A percentile compares a stretch with the other conserved stretches of the same genome.
phyloP scores from a whole-genome alignment of 2,797 vertebrate genomes.

The Amniataba percoides region DNA sequence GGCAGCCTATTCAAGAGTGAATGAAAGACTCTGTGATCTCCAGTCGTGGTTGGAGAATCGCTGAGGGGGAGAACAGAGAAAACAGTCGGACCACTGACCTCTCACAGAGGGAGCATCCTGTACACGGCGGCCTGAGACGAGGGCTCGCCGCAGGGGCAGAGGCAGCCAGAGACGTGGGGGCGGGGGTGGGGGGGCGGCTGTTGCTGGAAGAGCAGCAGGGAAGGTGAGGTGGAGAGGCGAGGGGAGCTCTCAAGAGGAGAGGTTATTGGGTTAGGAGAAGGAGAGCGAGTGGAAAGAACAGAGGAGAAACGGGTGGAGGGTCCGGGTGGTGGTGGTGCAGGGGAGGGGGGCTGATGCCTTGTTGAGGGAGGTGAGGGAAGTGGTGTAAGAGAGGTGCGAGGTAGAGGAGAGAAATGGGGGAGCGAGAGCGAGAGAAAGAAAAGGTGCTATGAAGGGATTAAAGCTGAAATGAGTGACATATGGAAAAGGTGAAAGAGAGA shows the following conservation, averaged over 20 bases:
- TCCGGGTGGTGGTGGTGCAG: neutral
- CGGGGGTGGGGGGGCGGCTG: neutral
- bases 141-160: slow-evolving; percentile 51
- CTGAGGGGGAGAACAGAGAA: slow-evolving; percentile 59
- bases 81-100: slow-evolving; percentile 71
- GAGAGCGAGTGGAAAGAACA: slow-evolving; percentile 43
- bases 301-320: neutral
- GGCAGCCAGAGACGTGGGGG: slow-evolving; percentile 28
- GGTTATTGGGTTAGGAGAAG: slow-evolving; percentile 66
- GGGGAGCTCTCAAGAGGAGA: slow-evolving; percentile 46
- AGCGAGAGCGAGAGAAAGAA: slow-evolving; percentile 52
- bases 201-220: slow-evolving; percentile 53
- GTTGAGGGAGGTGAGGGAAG: slow-evolving; percentile 55
- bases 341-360: slow-evolving; percentile 29
- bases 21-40: slow-evolving; percentile 61
- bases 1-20: slow-evolving; percentile 33
- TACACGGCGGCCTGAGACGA: slow-evolving; percentile 48
- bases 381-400: slow-evolving; percentile 67
- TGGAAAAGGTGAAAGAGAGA: slow-evolving; percentile 54
- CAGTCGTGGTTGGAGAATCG: slow-evolving; percentile 44
- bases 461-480: slow-evolving; percentile 66
- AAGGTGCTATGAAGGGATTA: slow-evolving; percentile 68
- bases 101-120: slow-evolving; percentile 68
- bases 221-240: slow-evolving; percentile 37
- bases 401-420: slow-evolving; percentile 51